Percentiles rank a stretch among this genome's conserved stretches.
phyloP scores from a whole-genome alignment of 2,113 vertebrate genomes.

The Thunnus maccoyii region DNA sequence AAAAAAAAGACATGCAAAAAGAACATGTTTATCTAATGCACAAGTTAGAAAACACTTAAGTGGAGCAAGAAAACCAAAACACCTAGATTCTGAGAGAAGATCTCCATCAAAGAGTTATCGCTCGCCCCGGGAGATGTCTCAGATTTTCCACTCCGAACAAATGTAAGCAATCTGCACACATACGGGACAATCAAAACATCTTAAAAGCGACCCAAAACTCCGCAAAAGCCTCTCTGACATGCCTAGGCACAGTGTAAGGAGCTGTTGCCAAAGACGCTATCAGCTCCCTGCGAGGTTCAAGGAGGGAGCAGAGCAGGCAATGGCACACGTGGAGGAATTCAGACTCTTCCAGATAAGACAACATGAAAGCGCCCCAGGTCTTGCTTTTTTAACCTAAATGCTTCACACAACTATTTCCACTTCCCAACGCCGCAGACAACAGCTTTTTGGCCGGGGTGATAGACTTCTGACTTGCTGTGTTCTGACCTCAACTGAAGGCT shows the following conservation, averaged over 20 bases:
- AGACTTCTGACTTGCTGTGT: constrained; percentile 29
- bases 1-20: not conserved
- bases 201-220: constrained; percentile 49
- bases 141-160: constrained; percentile 53
- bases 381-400: constrained; percentile 48
- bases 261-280: constrained; percentile 74
- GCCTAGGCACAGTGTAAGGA: constrained; percentile 64
- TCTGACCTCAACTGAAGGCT: constrained; percentile 33
- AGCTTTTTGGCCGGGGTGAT: constrained; percentile 13
- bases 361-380: constrained; percentile 67
- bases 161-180: constrained; percentile 58
- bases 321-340: constrained; percentile 78
- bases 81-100: constrained; percentile 18
- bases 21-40: constrained; percentile 9
- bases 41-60: constrained; percentile 24
- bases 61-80: constrained; percentile 49
- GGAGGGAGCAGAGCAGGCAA: constrained; percentile 59
- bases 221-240: constrained; percentile 56
- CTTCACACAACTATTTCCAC: constrained; percentile 43
- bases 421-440: constrained; percentile 29
- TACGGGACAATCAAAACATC: constrained; percentile 67
- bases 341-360: constrained; percentile 68
- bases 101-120: constrained; percentile 47
- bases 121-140: constrained; percentile 42
- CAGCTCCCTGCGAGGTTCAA: constrained; percentile 59